phyloP scores from a whole-genome alignment of 2,797 vertebrate species.

The Enoplosus armatus region DNA sequence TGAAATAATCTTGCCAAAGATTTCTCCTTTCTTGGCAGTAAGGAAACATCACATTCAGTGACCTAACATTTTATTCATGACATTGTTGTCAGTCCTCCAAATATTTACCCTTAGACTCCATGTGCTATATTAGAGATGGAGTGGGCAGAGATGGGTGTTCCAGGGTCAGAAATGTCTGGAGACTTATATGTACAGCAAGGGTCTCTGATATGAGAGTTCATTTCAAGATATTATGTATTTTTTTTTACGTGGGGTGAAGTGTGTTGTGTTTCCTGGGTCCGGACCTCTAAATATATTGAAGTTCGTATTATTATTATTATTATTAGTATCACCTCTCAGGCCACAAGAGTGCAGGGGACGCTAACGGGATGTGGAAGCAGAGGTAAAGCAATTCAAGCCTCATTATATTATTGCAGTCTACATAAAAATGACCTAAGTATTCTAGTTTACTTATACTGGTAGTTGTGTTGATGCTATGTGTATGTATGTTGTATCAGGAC shows the following conservation, averaged over 20 bases:
- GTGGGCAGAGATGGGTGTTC: constrained; percentile 25
- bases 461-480: no score
- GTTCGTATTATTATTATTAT: not conserved
- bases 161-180: constrained; percentile 25
- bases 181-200: not conserved
- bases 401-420: not conserved
- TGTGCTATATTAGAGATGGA: constrained; percentile 15
- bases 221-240: constrained; percentile 2
- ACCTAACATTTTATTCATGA: constrained; percentile 19
- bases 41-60: not conserved
- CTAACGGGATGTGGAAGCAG: not conserved
- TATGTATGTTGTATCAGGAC: not conserved
- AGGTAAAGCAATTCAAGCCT: not conserved
- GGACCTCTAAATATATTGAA: not conserved
- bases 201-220: constrained; percentile 8
- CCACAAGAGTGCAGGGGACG: not conserved
- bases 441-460: not conserved
- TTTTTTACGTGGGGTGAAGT: no score
- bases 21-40: not conserved
- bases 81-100: constrained; percentile 5
- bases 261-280: no score
- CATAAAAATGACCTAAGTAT: not conserved
- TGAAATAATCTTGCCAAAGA: not conserved
- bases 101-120: constrained; percentile 23
- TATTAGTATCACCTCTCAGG: not conserved